phyloP scores from a whole-genome alignment of 2,797 vertebrate species.

The Spondyliosoma cantharus region DNA sequence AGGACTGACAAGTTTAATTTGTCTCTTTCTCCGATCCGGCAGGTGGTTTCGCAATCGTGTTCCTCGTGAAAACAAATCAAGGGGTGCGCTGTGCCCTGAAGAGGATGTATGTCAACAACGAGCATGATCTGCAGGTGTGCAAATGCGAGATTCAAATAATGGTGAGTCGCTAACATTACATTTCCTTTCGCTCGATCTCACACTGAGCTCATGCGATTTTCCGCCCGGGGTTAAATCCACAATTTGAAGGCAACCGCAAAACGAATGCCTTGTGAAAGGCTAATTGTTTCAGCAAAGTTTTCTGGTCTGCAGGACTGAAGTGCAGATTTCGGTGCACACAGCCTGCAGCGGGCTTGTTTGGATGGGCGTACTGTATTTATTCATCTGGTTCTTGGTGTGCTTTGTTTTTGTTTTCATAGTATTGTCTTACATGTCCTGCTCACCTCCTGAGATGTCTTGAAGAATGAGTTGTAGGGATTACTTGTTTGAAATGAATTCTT shows the following conservation, averaged over 20 bases:
- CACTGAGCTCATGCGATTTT: neutral
- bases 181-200: constrained; percentile 7
- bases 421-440: constrained; percentile 27
- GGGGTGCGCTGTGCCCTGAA: constrained; percentile 96
- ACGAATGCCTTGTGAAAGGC: constrained; percentile 7
- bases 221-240: neutral
- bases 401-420: constrained; percentile 47
- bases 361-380: constrained; percentile 30
- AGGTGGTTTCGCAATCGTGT: constrained; percentile 98
- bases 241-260: neutral
- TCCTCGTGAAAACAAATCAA: constrained; percentile 94
- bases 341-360: constrained; percentile 29
- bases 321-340: neutral
- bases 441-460: constrained; percentile 8
- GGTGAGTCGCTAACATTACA: constrained; percentile 84
- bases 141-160: constrained; percentile 98
- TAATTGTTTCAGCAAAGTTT: neutral
- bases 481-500: constrained; percentile 11
- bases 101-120: constrained; percentile 99
- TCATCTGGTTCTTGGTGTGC: constrained; percentile 35
- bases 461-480: neutral
- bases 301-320: neutral
- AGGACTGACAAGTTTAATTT: neutral
- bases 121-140: constrained; percentile 97
- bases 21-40: constrained; percentile 27